Conservation (phyloP, 2,888 invertebrate species). For the Flabesymbios commensalis region DNA sequence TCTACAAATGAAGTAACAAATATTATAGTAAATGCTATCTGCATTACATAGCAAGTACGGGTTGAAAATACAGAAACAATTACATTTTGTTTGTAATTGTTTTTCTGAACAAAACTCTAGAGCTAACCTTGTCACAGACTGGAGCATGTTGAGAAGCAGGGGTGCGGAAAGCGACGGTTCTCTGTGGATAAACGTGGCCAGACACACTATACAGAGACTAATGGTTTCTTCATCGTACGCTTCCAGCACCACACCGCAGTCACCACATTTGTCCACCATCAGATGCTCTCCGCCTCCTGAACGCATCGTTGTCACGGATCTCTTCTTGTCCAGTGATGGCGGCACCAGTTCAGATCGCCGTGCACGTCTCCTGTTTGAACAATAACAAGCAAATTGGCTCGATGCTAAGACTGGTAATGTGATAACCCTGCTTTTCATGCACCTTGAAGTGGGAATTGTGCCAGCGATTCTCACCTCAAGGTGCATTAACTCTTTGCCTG, state of each 20-base stretch:
- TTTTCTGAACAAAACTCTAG: not conserved
- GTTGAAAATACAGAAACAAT: not conserved
- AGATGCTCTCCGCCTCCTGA: slow-evolving; percentile 21
- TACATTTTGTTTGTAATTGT: not conserved
- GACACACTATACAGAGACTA: slow-evolving; percentile 87
- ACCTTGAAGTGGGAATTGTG: too few species aligned
- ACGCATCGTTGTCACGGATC: not conserved
- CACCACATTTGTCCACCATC: slow-evolving; percentile 70
- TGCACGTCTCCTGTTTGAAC: slow-evolving; percentile 2
- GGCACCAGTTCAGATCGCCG: slow-evolving; percentile 16
- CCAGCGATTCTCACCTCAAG: too few species aligned
- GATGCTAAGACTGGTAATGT: too few species aligned
- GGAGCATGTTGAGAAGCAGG: slow-evolving; percentile 86
- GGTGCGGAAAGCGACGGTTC: slow-evolving; percentile 93
- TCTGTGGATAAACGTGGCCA: slow-evolving; percentile 94
- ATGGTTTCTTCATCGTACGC: slow-evolving; percentile 95
- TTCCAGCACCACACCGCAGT: slow-evolving; percentile 76
- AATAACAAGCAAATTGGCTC: too few species aligned
- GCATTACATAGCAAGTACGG: not conserved
- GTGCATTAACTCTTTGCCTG: too few species aligned
- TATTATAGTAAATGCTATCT: not conserved
- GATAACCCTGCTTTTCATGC: too few species aligned
- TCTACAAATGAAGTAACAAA: slow-evolving; percentile 33
- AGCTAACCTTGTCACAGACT: slow-evolving; percentile 74
- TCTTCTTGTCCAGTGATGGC: slow-evolving; percentile 6